Conservation (phyloP, 2,888 invertebrate species). For the Malachius bipustulatus region DNA sequence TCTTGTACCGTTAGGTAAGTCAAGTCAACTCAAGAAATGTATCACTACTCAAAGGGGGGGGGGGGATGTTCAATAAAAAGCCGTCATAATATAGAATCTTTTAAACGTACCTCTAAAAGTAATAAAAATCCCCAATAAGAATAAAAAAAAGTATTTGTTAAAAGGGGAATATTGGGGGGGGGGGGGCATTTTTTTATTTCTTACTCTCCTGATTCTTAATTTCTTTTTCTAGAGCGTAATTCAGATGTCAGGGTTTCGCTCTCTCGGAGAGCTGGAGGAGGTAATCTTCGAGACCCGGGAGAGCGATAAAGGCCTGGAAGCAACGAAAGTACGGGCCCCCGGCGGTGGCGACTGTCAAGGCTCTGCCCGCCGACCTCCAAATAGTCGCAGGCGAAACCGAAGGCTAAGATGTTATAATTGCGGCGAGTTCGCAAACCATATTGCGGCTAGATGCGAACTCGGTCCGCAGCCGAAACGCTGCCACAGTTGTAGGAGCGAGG, state of each 20-base stretch:
- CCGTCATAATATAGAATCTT: no score
- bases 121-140: no score
- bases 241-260: constrained; percentile 81
- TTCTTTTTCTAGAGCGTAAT: constrained; percentile 79
- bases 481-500: constrained; percentile 79
- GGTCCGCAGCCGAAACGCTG: constrained; percentile 86
- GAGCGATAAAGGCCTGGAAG: constrained; percentile 78
- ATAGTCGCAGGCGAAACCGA: no score
- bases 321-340: constrained; percentile 71
- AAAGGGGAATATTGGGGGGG: no score
- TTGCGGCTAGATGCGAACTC: constrained; percentile 78
- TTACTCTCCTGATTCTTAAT: no score
- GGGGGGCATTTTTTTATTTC: no score
- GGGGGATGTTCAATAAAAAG: no score
- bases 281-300: constrained; percentile 79
- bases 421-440: constrained; percentile 85
- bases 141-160: no score
- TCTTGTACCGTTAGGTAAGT: no score
- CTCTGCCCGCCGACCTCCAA: constrained; percentile 65
- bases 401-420: constrained; percentile 82
- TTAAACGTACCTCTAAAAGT: no score
- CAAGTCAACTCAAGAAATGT: no score
- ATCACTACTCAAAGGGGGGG: no score
- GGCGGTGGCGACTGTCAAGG: constrained; percentile 70
- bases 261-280: constrained; percentile 76